phyloP scores from a whole-genome alignment of 2,797 vertebrate species.

The Garrulus glandarius region DNA sequence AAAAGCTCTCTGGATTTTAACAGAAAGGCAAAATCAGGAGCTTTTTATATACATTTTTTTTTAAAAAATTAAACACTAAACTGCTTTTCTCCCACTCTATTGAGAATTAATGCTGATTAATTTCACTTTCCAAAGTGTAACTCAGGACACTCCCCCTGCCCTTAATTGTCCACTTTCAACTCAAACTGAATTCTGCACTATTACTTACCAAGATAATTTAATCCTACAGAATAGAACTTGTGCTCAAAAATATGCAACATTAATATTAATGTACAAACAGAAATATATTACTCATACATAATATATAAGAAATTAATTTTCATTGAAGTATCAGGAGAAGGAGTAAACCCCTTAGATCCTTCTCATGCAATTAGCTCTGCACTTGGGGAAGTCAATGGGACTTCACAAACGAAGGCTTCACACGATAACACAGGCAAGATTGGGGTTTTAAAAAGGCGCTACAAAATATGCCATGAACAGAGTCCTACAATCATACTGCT shows the following conservation, averaged over 20 bases:
- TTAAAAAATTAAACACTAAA: background rate
- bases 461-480: background rate
- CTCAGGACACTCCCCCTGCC: background rate
- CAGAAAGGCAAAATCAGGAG: conserved; percentile 22
- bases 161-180: conserved; percentile 21
- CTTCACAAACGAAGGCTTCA: conserved; percentile 19
- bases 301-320: conserved; percentile 68
- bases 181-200: background rate
- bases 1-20: conserved; percentile 55
- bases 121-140: background rate
- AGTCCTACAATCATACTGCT: background rate
- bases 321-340: conserved; percentile 45
- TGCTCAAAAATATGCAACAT: conserved; percentile 57
- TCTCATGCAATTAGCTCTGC: conserved; percentile 48
- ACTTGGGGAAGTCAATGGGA: conserved; percentile 37
- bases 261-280: conserved; percentile 57
- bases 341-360: conserved; percentile 45
- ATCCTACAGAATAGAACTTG: conserved; percentile 38
- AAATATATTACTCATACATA: conserved; percentile 57
- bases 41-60: conserved; percentile 29
- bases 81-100: background rate
- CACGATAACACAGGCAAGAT: background rate
- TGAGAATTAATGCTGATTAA: background rate
- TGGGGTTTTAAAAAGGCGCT: background rate
- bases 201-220: conserved; percentile 15